A percentile compares a stretch with the other conserved stretches of the same genome.
These are phyloP conservation scores for Podarcis raffonei DNA, from an alignment of 2,113 vertebrate genomes.

Conservation along the genomic window DNA sequence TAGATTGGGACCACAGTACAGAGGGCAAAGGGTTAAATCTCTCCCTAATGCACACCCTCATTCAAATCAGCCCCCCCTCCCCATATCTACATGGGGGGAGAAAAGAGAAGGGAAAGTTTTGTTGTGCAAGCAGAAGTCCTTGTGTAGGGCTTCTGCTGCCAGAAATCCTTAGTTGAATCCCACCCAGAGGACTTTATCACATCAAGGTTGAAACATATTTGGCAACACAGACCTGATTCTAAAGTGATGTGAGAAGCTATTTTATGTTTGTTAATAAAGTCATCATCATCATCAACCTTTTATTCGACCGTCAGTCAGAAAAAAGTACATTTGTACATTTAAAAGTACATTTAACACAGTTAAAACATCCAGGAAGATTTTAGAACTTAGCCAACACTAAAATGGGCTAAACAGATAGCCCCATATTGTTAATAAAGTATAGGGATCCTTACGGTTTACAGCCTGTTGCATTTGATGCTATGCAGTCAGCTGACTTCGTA, in stretches of 20 bases:
- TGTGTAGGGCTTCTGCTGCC: too few species aligned
- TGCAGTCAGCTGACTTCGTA: background rate
- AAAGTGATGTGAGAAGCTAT: background rate
- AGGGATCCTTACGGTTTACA: background rate
- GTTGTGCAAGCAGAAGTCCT: too few species aligned
- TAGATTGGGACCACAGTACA: background rate
- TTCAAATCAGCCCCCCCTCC: background rate
- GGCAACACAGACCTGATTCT: background rate
- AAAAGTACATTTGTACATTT: too few species aligned
- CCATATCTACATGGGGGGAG: background rate
- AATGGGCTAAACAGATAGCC: too few species aligned
- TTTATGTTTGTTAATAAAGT: background rate
- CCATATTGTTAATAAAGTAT: background rate
- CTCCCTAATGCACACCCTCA: background rate
- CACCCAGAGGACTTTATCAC: background rate
- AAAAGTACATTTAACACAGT: too few species aligned
- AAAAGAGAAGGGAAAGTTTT: too few species aligned
- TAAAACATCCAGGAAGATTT: too few species aligned
- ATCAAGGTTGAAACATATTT: background rate
- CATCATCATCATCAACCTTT: too few species aligned
- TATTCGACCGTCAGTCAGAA: too few species aligned
- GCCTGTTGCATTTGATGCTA: too few species aligned
- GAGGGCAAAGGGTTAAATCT: background rate
- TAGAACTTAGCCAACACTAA: too few species aligned
- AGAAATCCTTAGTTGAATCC: too few species aligned